Base-by-base conservation (phyloP, 2,888 invertebrate genomes). In the Parapristionchus giblindavisi region DNA sequence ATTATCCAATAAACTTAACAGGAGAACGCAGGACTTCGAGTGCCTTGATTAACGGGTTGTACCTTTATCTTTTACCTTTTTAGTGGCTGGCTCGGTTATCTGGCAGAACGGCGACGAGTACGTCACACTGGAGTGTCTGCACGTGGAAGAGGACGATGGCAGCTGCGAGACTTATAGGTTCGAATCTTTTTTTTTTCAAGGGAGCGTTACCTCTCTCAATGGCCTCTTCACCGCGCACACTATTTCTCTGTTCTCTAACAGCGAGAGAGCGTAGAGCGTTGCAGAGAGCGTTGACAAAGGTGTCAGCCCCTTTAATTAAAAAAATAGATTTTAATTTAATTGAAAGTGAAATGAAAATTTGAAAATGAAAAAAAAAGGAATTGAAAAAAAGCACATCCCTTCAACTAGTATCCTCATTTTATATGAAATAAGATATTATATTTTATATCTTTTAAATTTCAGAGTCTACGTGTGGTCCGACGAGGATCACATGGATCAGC, bases 401-500 rank as follows among this genome's bases (percentile, higher is more conserved):
- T 56, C n/a, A 11, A 17, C 56, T 32, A 11, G 56, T 27, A 29
- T 27, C 11, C 29, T 14, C 32, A 29, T 27, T 27, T 32, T 27
- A 29, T 56, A 58, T 14, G 11, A 58, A 58, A 8, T 29, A 58
- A 58, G 29, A 27, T 27, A 8, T 17, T 58, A 11, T 6, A 8
- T 3, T 48, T 32, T 48, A 14, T 5, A 24, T 34, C 61, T 21
- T 34, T 11, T 24, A 11, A 11, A 8, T 68, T 79, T 36, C 51
- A 78, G 83, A 63, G 79, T 83, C 24, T 83, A 83, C 73, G 83
- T 83, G 21, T 83, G 83, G 83, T 83, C 83, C 14, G 83, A 82
- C 76, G 83, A 83, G 73, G 83, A 83, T 75, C 82, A 81, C 76
- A 83, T 83, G 83, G 83, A 83, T 75, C 83, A 83, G 70, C 83